Percentiles rank a stretch among this genome's conserved stretches.
Conservation (phyloP, 1,140 invertebrate genomes). For the Eupristina koningsbergeri region DNA sequence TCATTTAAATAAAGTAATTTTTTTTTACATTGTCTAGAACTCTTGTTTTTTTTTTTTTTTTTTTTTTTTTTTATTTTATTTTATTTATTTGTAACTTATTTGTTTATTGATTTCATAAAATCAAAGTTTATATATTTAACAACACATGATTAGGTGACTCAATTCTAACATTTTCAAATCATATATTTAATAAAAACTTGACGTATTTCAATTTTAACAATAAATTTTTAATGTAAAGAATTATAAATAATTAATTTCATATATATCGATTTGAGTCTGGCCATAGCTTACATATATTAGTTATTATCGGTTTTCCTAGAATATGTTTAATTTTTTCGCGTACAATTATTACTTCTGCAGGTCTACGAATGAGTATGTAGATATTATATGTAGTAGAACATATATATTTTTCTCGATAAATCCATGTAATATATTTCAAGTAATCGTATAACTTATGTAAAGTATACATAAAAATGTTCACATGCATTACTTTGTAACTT, state of each 20-base stretch:
- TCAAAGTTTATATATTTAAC: too few relatives aligned
- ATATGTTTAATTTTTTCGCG: not conserved
- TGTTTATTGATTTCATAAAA: too few relatives aligned
- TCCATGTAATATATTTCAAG: not conserved
- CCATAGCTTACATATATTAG: not conserved
- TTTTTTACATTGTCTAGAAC: too few relatives aligned
- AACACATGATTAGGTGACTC: not conserved
- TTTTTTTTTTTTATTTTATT: too few relatives aligned
- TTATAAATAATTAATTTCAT: not conserved
- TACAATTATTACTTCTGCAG: not conserved
- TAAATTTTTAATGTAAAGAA: not conserved
- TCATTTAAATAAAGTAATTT: too few relatives aligned
- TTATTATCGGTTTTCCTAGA: too few relatives aligned
- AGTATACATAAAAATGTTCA: not conserved
- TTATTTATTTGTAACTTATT: too few relatives aligned
- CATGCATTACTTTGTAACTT: conserved; percentile 5
- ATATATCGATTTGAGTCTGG: not conserved
- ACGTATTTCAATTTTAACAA: not conserved
- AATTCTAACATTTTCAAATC: not conserved
- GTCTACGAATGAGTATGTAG: conserved; percentile 3
- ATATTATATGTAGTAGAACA: conserved; percentile 4
- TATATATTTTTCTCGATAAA: not conserved
- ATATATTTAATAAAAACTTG: not conserved
- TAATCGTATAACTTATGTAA: not conserved
- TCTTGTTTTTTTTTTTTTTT: too few relatives aligned